Evolutionary conservation across 2,888 invertebrate species (phyloP).

Genomic region (Cryptocephalus primarius): DNA sequence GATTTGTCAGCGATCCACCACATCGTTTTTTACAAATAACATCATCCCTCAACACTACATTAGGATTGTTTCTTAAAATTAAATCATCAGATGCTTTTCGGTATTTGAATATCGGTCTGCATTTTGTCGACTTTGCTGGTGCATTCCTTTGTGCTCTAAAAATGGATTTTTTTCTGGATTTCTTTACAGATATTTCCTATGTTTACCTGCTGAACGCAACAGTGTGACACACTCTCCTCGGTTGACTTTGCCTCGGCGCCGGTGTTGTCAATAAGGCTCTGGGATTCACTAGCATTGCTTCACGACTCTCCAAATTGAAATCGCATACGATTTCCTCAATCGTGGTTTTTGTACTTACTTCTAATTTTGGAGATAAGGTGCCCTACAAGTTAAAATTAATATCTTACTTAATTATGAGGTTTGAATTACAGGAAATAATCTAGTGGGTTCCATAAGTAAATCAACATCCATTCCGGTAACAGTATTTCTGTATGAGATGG

Average conservation of each 20-base stretch:
- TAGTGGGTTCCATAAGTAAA: slow-evolving; percentile 55
- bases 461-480: slow-evolving; percentile 50
- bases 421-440: slow-evolving; percentile 52
- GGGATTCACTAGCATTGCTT: slow-evolving; percentile 27
- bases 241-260: slow-evolving; percentile 7
- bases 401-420: neutral
- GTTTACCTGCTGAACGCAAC: slow-evolving; percentile 18
- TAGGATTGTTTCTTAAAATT: slow-evolving; percentile 17
- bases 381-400: slow-evolving; percentile 39
- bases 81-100: slow-evolving; percentile 20
- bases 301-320: no score
- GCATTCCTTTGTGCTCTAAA: slow-evolving; percentile 8
- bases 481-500: slow-evolving; percentile 45
- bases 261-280: slow-evolving; percentile 31
- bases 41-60: slow-evolving; percentile 13
- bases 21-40: neutral
- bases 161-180: neutral
- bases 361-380: slow-evolving; percentile 60
- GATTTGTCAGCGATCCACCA: neutral
- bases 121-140: slow-evolving; percentile 5
- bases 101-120: slow-evolving; percentile 19
- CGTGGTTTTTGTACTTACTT: slow-evolving; percentile 54
- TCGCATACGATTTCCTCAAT: slow-evolving; percentile 47
- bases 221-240: slow-evolving; percentile 24
- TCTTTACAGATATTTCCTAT: neutral